Evolutionary conservation across 2,797 vertebrate genomes (phyloP), one percentile per base, ranked within the genome.

Genomic region (Arnoldichthys spilopterus): DNA sequence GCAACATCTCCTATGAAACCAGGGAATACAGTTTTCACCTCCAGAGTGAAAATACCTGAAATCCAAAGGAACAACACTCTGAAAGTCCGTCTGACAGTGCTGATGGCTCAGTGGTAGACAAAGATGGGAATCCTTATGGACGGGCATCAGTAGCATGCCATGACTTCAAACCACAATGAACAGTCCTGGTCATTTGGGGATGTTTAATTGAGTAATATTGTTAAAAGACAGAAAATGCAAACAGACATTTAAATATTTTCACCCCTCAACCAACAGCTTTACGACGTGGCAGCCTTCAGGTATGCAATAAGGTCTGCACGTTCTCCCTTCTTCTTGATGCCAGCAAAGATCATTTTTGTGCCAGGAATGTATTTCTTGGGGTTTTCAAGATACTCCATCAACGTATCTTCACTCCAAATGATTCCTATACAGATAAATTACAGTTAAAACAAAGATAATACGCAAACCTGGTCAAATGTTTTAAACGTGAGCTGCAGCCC

Each of bases 311-410:
- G 89, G 83, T 96, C 94, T 37, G 86, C n/a, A 34, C 94, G 93
- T 76, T 97, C 95, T 0, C 73, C 92, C 90, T 96, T 95, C 94
- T 96, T 97, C 87, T 95, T 96, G 88, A 96, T 94, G 61, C 95
- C 94, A 74, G 92, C 92, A 58, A 97, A 98, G 87, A 96, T 89
- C 89, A 95, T 96, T 93, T 97, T 96, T 68, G 93, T 97, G 85
- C 93, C 94, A 76, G 94, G 94, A 88, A 96, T 96, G 88, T 95
- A 96, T 87, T 97, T 97, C 93, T 96, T 96, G 30, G 95, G 94
- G 82, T 97, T 96, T 83, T 97, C 94, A 91, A 98, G 90, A 88
- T 96, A 96, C 34, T 95, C 83, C 85, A 86, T 93, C 68, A 96
- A 85, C 71, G 94, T 96, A 0, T 88, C 90, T 8, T 96, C 94